Conservation (phyloP, 2,113 vertebrate species). For the Semnornis frantzii region DNA sequence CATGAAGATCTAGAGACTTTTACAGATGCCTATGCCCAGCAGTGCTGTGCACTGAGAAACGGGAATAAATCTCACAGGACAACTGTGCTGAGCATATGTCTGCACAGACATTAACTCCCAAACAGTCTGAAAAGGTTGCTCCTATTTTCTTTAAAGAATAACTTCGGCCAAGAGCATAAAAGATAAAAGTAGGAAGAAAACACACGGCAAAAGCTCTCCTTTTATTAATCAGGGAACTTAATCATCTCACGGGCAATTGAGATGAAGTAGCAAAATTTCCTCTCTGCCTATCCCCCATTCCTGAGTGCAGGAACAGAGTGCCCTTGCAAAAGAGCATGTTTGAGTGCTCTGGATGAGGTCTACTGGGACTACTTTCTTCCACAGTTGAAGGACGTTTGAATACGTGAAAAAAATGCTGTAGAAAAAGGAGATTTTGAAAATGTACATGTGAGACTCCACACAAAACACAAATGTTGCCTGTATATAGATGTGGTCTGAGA, state of each 20-base stretch:
- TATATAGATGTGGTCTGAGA: background rate
- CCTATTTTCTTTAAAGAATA: background rate
- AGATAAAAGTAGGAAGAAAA: background rate
- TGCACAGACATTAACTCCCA: background rate
- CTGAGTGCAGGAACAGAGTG: accelerated
- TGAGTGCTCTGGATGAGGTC: background rate
- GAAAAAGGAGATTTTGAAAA: background rate
- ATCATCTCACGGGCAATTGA: background rate
- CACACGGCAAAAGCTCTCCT: background rate
- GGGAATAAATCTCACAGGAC: background rate
- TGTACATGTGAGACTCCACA: background rate
- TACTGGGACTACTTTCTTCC: background rate
- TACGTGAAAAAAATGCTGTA: background rate
- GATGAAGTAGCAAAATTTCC: constrained; percentile 1
- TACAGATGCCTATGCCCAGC: background rate
- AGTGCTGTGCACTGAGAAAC: background rate
- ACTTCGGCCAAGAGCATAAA: background rate
- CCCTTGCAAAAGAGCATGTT: background rate
- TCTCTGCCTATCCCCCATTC: background rate
- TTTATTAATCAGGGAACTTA: background rate
- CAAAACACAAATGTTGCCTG: background rate
- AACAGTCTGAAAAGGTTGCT: background rate
- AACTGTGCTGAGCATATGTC: background rate
- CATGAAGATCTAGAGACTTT: background rate
- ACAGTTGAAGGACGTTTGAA: background rate